A percentile compares a stretch with the other conserved stretches of the same genome.
Conservation (phyloP, 2,888 invertebrate genomes). For the Volucella inanis region DNA sequence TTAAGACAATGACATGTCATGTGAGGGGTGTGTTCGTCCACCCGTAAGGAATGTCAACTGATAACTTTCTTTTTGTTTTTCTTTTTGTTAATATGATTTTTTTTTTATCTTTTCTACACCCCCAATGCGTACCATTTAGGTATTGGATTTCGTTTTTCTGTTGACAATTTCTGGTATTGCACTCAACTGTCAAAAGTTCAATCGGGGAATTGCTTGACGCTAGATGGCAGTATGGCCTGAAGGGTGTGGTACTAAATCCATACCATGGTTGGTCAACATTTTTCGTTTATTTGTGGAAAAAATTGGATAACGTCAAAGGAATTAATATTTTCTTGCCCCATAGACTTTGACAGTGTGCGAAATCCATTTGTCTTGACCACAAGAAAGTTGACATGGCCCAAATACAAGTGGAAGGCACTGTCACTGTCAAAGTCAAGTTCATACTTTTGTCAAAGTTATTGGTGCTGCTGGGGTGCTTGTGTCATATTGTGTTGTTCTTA, state of each 20-base stretch:
- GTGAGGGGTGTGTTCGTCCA: constrained; percentile 33
- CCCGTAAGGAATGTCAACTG: constrained; percentile 58
- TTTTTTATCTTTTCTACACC: neutral
- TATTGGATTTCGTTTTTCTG: constrained; percentile 51
- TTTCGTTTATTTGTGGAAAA: constrained; percentile 13
- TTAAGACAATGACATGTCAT: neutral
- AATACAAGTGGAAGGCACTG: constrained; percentile 9
- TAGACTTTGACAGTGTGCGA: constrained; percentile 5
- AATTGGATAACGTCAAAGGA: constrained; percentile 35
- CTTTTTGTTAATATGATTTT: constrained; percentile 15
- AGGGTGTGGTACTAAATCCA: neutral
- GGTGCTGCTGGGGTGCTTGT: neutral
- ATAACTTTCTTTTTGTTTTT: constrained; percentile 55
- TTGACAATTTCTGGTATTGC: constrained; percentile 27
- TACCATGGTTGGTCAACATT: neutral
- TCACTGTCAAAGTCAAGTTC: constrained; percentile 65
- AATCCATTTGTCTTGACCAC: constrained; percentile 18
- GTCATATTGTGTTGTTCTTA: neutral
- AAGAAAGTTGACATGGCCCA: neutral
- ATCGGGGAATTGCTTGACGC: constrained; percentile 46
- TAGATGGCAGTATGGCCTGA: neutral
- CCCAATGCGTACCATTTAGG: constrained; percentile 14
- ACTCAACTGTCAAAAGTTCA: constrained; percentile 53
- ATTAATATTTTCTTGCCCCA: constrained; percentile 49
- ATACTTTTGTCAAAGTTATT: constrained; percentile 61